A percentile compares a stretch with the other conserved stretches of the same genome.
Evolutionary conservation across 2,113 vertebrate genomes (phyloP).

Genomic region (Sula dactylatra): DNA sequence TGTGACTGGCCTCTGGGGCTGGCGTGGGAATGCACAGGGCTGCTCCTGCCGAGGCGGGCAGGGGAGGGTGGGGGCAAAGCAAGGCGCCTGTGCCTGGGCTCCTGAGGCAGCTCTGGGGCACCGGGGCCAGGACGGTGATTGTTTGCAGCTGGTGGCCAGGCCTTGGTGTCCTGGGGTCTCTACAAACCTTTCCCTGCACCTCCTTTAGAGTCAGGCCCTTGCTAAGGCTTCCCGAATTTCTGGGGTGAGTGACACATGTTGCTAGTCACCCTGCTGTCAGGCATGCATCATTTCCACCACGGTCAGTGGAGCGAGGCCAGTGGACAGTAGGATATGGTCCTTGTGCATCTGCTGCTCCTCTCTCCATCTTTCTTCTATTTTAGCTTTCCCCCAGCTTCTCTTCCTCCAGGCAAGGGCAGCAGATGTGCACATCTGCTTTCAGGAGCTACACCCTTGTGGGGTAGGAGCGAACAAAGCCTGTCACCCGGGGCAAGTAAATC

Average conservation of each 20-base stretch:
- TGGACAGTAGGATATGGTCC: background rate
- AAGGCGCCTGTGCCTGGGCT: background rate
- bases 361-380: background rate
- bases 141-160: background rate
- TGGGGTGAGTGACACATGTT: background rate
- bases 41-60: background rate
- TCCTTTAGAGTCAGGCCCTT: background rate
- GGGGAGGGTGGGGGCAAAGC: background rate
- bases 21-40: background rate
- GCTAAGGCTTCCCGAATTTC: background rate
- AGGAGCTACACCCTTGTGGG: background rate
- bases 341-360: background rate
- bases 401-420: background rate
- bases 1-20: background rate
- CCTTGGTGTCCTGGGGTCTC: background rate
- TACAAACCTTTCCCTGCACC: background rate
- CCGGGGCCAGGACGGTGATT: background rate
- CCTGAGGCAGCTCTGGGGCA: background rate
- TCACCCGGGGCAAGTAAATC: background rate
- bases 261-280: background rate
- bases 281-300: rapidly evolving
- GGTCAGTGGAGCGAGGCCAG: background rate
- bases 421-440: background rate
- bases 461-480: background rate
- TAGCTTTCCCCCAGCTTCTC: background rate